Base-by-base conservation (phyloP, 2,113 vertebrate genomes). In the Dicentrarchus labrax region DNA sequence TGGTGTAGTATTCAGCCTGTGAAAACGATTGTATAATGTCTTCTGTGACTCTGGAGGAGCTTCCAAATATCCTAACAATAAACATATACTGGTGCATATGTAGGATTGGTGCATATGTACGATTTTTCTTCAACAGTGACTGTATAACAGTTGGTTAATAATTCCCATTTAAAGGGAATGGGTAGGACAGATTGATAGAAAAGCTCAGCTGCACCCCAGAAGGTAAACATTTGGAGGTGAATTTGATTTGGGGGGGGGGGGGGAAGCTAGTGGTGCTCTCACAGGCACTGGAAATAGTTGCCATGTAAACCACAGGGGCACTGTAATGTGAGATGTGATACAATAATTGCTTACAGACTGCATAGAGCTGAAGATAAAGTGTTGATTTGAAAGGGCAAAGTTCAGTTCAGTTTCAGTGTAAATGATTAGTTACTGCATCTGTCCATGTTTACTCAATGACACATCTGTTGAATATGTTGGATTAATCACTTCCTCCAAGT, bases 401-500 rank as follows among this genome's bases (percentile, higher is more conserved):
- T 21, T 70, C 30, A 38, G 50, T 51, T 78, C 13, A 61, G 8
- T 56, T 17, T 70, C 21, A 15, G 16, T 47, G 15, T 5, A 41
- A 47, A 68, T 19, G 4, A 24, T 41, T 38, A 36, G 4, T 60
- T 30, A 7, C 15, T 54, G 36, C 8, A n/a, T 66, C 48, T 8
- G 6, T 48, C 21, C 9, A 54, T 39, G 48, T 78, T 50, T 19
- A 11, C 0, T 8, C 4, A 38, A 3, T n/a, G 2, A 59, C 9
- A 65, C 12, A n/a, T 41, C 24, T 39, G 56, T 60, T 72, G 10
- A 71, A 48, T 38, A 24, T 66, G 22, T 2, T 48, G 30, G 45
- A 47, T 41, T 8, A 22, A 54, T 30, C 38, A 82, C 9, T 91
- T 87, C 82, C 43, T 48, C n/a, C 16, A n/a, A 6, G 1, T 12